A percentile compares a stretch with the other conserved stretches of the same genome.
Evolutionary conservation across 1,140 invertebrate species (phyloP).

Genomic region (Caerostris extrusa): DNA sequence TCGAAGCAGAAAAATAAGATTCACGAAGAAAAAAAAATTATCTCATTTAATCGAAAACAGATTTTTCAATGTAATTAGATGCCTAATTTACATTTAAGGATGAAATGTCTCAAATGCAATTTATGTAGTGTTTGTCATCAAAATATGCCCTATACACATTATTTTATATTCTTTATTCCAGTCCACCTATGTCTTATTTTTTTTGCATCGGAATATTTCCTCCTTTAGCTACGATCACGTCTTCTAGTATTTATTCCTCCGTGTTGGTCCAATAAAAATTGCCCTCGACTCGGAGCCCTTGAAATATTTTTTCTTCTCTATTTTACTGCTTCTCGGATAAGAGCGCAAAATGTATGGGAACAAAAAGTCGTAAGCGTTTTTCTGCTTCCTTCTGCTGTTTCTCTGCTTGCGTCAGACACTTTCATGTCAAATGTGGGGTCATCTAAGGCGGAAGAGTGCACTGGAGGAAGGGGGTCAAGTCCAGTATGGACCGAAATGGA

Average conservation of each 20-base stretch:
- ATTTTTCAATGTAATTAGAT: too few relatives aligned
- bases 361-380: background rate
- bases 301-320: background rate
- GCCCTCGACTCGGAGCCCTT: background rate
- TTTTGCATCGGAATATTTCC: background rate
- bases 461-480: background rate
- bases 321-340: background rate
- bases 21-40: too few relatives aligned
- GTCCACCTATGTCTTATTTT: too few relatives aligned
- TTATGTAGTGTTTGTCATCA: too few relatives aligned
- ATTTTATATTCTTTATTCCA: too few relatives aligned
- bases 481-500: background rate
- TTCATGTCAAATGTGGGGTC: background rate
- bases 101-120: too few relatives aligned
- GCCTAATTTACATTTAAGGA: too few relatives aligned
- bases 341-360: background rate
- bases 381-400: background rate
- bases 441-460: background rate
- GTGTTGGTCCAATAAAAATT: background rate
- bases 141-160: too few relatives aligned
- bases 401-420: background rate
- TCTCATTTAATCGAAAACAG: too few relatives aligned
- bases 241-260: background rate
- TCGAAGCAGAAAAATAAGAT: too few relatives aligned
- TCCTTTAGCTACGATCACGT: background rate